Conservation (phyloP, 92 coral and sea anemone genomes). For the Actinostola sp. region DNA sequence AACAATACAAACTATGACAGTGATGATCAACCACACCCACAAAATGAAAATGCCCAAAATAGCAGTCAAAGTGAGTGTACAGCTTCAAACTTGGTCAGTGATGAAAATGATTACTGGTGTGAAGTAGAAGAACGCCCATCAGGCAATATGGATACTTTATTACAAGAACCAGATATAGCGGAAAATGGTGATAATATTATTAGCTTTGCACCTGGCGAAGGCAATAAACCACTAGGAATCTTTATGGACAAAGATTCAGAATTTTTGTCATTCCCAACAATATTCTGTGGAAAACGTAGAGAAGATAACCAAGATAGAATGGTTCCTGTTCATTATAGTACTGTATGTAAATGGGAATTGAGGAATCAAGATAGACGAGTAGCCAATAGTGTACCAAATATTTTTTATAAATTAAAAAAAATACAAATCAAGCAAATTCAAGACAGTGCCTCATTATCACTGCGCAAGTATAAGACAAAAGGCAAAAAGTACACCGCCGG, state of each 20-base stretch:
- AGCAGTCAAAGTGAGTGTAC: not conserved
- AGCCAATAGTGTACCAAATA: too few relatives aligned
- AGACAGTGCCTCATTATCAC: too few relatives aligned
- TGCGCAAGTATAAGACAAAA: too few relatives aligned
- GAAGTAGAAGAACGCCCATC: slow-evolving; percentile 50
- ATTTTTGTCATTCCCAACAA: slow-evolving; percentile 64
- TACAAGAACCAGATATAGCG: slow-evolving; percentile 53
- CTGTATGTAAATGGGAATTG: too few relatives aligned
- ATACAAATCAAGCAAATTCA: too few relatives aligned
- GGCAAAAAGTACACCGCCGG: too few relatives aligned
- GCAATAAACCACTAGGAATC: slow-evolving; percentile 70
- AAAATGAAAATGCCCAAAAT: not conserved
- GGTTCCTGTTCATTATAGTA: too few relatives aligned
- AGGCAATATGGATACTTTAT: slow-evolving; percentile 43
- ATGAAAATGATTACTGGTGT: slow-evolving; percentile 39
- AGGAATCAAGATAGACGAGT: too few relatives aligned
- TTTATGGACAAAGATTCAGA: slow-evolving; percentile 73
- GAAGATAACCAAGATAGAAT: too few relatives aligned
- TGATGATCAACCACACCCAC: not conserved
- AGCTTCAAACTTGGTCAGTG: not conserved
- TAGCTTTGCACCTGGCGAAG: slow-evolving; percentile 83
- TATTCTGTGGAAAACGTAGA: slow-evolving; percentile 67
- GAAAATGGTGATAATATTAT: slow-evolving; percentile 57
- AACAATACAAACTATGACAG: too few relatives aligned
- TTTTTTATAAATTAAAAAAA: too few relatives aligned